A percentile compares a stretch with the other conserved stretches of the same genome.
Conservation (phyloP, 2,888 invertebrate species). For the Lapara coniferarum region DNA sequence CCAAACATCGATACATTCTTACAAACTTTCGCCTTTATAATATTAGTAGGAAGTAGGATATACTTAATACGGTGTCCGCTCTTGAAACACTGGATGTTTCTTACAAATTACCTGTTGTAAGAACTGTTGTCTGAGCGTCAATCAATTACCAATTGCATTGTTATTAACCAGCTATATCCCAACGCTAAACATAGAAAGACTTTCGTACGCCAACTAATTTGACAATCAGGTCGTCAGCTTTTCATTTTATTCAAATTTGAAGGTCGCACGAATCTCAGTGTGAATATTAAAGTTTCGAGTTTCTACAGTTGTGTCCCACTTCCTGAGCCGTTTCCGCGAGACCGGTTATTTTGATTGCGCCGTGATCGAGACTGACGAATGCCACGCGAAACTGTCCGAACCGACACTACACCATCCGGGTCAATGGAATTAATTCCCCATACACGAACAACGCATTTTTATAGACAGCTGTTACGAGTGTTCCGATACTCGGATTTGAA, state of each 20-base stretch:
- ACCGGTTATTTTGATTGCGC: slow-evolving; percentile 67
- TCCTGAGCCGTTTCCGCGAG: slow-evolving; percentile 59
- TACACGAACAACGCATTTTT: slow-evolving; percentile 41
- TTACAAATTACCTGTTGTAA: background rate
- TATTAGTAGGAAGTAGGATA: no score
- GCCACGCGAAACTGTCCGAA: slow-evolving; percentile 56
- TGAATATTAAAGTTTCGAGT: slow-evolving; percentile 61
- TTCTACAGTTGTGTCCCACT: slow-evolving; percentile 71
- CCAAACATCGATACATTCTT: no score
- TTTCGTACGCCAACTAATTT: slow-evolving; percentile 10
- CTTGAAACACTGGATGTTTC: background rate
- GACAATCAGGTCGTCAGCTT: slow-evolving; percentile 40
- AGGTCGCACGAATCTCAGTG: slow-evolving; percentile 61
- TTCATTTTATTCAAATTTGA: slow-evolving; percentile 64
- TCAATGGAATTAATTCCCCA: slow-evolving; percentile 63
- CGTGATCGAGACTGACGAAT: slow-evolving; percentile 57
- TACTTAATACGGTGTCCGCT: no score
- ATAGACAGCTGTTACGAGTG: slow-evolving; percentile 33
- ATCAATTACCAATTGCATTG: background rate
- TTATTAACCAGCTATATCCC: background rate
- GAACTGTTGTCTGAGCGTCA: background rate
- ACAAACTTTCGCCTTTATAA: no score
- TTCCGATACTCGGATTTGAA: slow-evolving; percentile 31
- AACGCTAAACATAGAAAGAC: background rate
- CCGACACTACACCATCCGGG: slow-evolving; percentile 55